phyloP scores from a whole-genome alignment of 2,113 vertebrate genomes.

The Herpetotheres cachinnans region DNA sequence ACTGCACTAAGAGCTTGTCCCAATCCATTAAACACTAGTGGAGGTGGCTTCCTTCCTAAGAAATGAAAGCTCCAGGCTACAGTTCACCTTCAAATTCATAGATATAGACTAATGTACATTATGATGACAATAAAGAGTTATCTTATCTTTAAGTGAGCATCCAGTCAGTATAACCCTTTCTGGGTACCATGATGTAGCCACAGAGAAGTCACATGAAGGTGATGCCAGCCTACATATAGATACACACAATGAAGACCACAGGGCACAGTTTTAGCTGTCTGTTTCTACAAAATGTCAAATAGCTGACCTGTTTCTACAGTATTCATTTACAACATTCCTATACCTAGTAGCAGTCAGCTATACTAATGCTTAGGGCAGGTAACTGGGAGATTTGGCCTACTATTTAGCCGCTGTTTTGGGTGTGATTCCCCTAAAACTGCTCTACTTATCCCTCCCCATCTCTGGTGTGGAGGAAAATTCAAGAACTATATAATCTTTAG shows the following conservation, averaged over 20 bases:
- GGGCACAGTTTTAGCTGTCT: not conserved
- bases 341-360: not conserved
- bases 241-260: not conserved
- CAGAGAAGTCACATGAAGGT: not conserved
- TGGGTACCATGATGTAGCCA: not conserved
- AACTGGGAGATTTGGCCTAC: not conserved
- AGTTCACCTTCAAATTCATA: constrained; percentile 40
- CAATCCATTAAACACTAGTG: constrained; percentile 26
- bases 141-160: not conserved
- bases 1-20: constrained; percentile 38
- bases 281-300: not conserved
- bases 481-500: not conserved
- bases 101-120: not conserved
- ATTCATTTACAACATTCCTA: not conserved
- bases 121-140: not conserved
- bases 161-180: not conserved
- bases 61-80: constrained; percentile 22
- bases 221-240: not conserved
- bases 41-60: constrained; percentile 8
- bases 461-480: not conserved
- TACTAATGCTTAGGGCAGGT: not conserved
- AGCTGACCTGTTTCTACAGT: not conserved
- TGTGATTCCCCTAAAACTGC: not conserved
- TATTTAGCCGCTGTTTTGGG: not conserved
- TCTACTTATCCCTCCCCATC: not conserved